Conservation (phyloP, 2,888 invertebrate genomes). For the Falcaria lacertinaria region DNA sequence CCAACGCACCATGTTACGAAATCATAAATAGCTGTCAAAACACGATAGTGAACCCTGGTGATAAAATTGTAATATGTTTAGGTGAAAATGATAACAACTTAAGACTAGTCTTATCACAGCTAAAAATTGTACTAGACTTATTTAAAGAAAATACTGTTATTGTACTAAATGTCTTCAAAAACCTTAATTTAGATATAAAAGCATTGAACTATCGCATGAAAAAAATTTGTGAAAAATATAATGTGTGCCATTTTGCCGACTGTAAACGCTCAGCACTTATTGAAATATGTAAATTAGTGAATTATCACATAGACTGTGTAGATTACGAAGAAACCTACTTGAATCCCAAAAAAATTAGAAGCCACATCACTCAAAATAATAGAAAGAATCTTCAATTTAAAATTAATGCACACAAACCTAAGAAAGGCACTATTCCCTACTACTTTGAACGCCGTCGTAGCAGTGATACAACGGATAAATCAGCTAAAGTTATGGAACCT, state of each 20-base stretch:
- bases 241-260: slow-evolving; percentile 1
- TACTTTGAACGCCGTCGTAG: background rate
- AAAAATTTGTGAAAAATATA: slow-evolving; percentile 1
- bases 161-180: background rate
- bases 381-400: background rate
- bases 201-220: background rate
- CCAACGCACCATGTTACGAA: slow-evolving; percentile 2
- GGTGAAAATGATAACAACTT: slow-evolving; percentile 4
- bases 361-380: background rate
- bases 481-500: background rate
- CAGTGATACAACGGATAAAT: background rate
- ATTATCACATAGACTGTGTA: slow-evolving; percentile 1
- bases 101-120: background rate
- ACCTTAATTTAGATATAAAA: slow-evolving; percentile 1
- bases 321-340: slow-evolving; percentile 4
- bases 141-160: slow-evolving; percentile 1
- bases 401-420: background rate
- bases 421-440: slow-evolving; percentile 1
- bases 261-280: background rate
- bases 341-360: slow-evolving; percentile 1
- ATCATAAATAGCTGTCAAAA: slow-evolving; percentile 1
- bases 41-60: background rate
- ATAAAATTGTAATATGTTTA: slow-evolving; percentile 3
- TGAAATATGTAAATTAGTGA: slow-evolving; percentile 2
- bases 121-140: background rate